Evolutionary conservation across 2,797 vertebrate genomes (phyloP), one percentile per base, ranked within the genome.

Genomic region (Natrix natrix): DNA sequence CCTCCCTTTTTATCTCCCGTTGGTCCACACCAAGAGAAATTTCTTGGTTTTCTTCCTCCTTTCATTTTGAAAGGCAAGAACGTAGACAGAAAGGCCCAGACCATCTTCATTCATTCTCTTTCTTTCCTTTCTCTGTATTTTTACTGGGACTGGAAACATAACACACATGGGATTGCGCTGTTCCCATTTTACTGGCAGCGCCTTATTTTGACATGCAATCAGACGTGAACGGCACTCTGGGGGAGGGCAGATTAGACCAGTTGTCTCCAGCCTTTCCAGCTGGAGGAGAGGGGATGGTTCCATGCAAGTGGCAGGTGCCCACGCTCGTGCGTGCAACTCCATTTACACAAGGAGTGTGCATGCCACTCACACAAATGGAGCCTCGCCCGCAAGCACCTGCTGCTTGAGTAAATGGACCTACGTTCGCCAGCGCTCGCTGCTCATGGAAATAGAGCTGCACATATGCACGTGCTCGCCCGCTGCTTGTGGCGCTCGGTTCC

Each of bases 391-490:
- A 5, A 69, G n/a, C 5, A 1, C 63, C n/a, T 16, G 28, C n/a
- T 13, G 2, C 28, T 69, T 32, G n/a, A 6, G n/a, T 32, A 69
- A 69, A 69, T 16, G 66, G 63, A n/a, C 13, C 28, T 32, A 13
- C 5, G 7, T n/a, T n/a, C 28, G 12, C 12, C 4, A 66, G 12
- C 28, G 63, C 12, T 10, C 4, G 4, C 3, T 8, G 63, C 4
- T 14, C 5, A n/a, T n/a, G 28, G 10, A n/a, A 66, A 14, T n/a
- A 12, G 63, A n/a, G 63, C 63, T 14, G 63, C 13, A 32, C n/a
- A 17, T 1, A 6, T 0, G 28, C 6, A 24, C 2, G 2, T 6
- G 13, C 5, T 32, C 5, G n/a, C 66, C n/a, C 5, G n/a, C 66
- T 7, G 66, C n/a, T 69, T 7, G n/a, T 4, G n/a, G 2, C 2